Base-by-base conservation (phyloP, 2,113 vertebrate genomes). In the Oreotrochilus melanogaster region DNA sequence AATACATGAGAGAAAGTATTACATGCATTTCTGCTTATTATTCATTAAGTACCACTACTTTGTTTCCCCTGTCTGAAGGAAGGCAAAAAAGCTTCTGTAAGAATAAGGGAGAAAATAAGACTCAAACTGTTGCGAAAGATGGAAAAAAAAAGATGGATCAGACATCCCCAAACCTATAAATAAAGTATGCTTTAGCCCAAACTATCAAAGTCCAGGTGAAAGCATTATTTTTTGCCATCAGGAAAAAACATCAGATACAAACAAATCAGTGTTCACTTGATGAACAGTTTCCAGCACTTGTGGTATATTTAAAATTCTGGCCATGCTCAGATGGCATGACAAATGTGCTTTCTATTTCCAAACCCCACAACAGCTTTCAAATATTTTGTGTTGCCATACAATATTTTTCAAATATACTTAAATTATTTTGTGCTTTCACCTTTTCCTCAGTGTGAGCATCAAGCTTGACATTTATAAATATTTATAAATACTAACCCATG, bases 281-380 rank as follows among this genome's bases (percentile, higher is more conserved):
- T 67, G 10, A 91, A 31, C 4, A 31, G 16, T 9, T 88, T 94
- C 70, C 65, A 78, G 33, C 25, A 64, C 30, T 65, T 54, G 39
- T 28, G 16, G 47, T 56, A 27, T 14, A 18, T 72, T 94, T 85
- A 84, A 71, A 86, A 94, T 91, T 87, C 33, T 57, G 51, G 25
- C 72, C 62, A 33, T 12, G 14, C 31, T 65, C 62, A 78, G 33
- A 72, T 39, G 33, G 71, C 35, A 78, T 15, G 54, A 90, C 42
- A 88, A 69, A 84, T 6, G 18, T 30, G 51, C 60, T 80, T 94
- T 79, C 45, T 47, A 71, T 61, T 86, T 86, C 74, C 74, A 88
- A 95, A 31, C 23, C 84, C 74, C 3, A 4, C 18, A 79, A 76
- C 18, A 51, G 35, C 57, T 95, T 90, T 67, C 78, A 80, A 75